Evolutionary conservation across 2,888 invertebrate species (phyloP).

Genomic region (Caenorhabditis sp.): DNA sequence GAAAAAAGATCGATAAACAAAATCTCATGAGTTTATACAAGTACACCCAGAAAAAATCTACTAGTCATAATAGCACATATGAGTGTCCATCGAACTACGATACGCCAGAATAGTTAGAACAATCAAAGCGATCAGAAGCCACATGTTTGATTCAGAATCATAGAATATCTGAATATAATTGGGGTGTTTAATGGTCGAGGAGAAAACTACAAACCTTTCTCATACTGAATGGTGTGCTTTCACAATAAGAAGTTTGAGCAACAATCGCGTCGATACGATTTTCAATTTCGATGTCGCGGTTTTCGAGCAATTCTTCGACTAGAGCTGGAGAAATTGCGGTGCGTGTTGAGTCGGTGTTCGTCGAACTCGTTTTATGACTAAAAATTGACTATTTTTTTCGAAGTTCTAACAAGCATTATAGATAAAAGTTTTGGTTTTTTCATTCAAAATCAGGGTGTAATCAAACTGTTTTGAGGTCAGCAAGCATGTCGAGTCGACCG

Average conservation of each 20-base stretch:
- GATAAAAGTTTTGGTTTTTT: no score
- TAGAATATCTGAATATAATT: conserved; percentile 14
- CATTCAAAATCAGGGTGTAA: no score
- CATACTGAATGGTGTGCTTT: no score
- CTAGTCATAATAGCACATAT: conserved; percentile 33
- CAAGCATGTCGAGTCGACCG: no score
- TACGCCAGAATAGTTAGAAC: conserved; percentile 27
- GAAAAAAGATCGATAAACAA: no score
- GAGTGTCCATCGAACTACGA: conserved; percentile 29
- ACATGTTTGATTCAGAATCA: conserved; percentile 24
- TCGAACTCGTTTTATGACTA: no score
- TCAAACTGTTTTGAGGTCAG: no score
- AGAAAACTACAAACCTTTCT: no score
- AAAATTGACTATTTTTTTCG: no score
- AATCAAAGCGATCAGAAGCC: conserved; percentile 27
- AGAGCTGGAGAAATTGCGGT: neutral
- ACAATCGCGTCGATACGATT: neutral
- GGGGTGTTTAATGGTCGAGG: neutral
- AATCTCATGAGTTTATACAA: no score
- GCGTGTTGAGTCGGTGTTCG: neutral
- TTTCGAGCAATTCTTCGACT: neutral
- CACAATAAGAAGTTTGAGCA: neutral
- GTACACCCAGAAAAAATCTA: no score
- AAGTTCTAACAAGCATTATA: no score
- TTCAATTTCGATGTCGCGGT: neutral